Percentiles rank a stretch among this genome's conserved stretches.
Evolutionary conservation across 2,113 vertebrate genomes (phyloP).

Genomic region (Chamaea fasciata): DNA sequence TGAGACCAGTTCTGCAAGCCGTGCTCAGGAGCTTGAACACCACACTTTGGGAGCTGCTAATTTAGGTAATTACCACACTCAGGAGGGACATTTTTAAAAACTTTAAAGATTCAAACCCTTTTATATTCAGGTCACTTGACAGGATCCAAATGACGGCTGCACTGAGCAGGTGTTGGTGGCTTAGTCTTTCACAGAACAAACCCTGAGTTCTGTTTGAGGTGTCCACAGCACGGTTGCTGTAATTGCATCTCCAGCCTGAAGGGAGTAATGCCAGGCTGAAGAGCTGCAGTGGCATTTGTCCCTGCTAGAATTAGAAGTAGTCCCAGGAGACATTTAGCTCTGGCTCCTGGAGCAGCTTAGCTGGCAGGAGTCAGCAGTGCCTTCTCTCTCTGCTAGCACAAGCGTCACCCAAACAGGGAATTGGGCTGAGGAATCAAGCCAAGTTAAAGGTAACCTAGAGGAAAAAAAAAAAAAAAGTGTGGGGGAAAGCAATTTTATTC

Average conservation of each 20-base stretch:
- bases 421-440: background rate
- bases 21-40: background rate
- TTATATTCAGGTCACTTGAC: background rate
- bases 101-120: background rate
- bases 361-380: background rate
- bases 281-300: background rate
- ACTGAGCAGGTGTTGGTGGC: background rate
- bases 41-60: background rate
- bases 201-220: background rate
- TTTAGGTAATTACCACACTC: background rate
- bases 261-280: background rate
- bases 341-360: background rate
- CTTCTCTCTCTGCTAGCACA: background rate
- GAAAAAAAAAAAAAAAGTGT: rapidly evolving
- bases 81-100: background rate
- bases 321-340: background rate
- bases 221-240: background rate
- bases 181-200: background rate
- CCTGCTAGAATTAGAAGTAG: constrained; percentile 47
- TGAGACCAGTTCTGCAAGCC: background rate
- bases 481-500: background rate
- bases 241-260: background rate
- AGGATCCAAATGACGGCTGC: background rate
- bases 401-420: background rate
- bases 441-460: background rate